These are phyloP conservation scores for Andrena haemorrhoa DNA, from an alignment of 2,888 invertebrate species.

Conservation along the genomic window DNA sequence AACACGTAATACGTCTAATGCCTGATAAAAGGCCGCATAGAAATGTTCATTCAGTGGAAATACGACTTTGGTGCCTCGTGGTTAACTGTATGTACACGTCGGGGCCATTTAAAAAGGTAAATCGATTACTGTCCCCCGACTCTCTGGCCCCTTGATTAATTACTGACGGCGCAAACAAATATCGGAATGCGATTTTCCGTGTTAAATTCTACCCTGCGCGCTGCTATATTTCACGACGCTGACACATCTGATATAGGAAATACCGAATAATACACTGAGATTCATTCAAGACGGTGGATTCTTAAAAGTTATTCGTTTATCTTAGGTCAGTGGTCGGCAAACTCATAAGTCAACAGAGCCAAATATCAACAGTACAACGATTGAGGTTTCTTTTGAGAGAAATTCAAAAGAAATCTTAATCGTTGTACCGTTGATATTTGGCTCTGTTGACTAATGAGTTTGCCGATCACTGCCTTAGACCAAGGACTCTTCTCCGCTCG, in stretches of 20 bases:
- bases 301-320: background rate
- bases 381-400: too few relatives aligned
- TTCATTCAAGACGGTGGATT: background rate
- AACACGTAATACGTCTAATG: slow-evolving; percentile 66
- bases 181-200: slow-evolving; percentile 53
- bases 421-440: too few relatives aligned
- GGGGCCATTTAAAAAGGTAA: slow-evolving; percentile 49
- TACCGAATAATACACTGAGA: background rate
- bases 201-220: slow-evolving; percentile 14
- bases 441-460: too few relatives aligned
- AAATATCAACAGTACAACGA: too few relatives aligned
- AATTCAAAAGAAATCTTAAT: too few relatives aligned
- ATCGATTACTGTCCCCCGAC: slow-evolving; percentile 53
- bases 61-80: slow-evolving; percentile 42
- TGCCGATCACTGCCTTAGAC: too few relatives aligned
- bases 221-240: slow-evolving; percentile 36
- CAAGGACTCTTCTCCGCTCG: background rate
- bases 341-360: too few relatives aligned
- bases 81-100: slow-evolving; percentile 51
- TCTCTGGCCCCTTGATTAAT: slow-evolving; percentile 49
- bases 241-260: slow-evolving; percentile 8
- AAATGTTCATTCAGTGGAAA: slow-evolving; percentile 62
- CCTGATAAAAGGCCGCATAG: slow-evolving; percentile 64
- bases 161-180: slow-evolving; percentile 37
- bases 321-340: too few relatives aligned